Conservation (phyloP, 2,888 invertebrate species). For the Heliconius aoede region DNA sequence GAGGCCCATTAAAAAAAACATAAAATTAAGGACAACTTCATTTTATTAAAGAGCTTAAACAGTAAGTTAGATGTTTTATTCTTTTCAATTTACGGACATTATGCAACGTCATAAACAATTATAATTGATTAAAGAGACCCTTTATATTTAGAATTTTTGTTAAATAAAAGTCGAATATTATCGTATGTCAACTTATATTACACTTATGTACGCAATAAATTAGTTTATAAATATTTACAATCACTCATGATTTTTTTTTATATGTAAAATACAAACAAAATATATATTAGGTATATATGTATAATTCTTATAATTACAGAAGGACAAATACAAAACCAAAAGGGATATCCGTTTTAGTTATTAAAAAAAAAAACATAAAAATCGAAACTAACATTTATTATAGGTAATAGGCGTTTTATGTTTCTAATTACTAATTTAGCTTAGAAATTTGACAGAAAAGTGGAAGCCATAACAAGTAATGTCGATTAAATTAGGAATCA, state of each 20-base stretch:
- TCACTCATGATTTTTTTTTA: slow-evolving; percentile 49
- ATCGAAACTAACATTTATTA: slow-evolving; percentile 31
- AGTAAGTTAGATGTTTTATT: slow-evolving; percentile 37
- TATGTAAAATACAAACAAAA: slow-evolving; percentile 7
- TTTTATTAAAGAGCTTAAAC: slow-evolving; percentile 43
- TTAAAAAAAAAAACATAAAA: slow-evolving; percentile 26
- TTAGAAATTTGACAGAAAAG: slow-evolving; percentile 19
- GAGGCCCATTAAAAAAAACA: slow-evolving; percentile 28
- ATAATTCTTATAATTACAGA: slow-evolving; percentile 6
- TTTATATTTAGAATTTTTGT: slow-evolving; percentile 24
- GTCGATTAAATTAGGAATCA: slow-evolving; percentile 36
- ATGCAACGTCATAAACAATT: slow-evolving; percentile 24
- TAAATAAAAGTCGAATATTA: slow-evolving; percentile 32
- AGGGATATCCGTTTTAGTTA: slow-evolving; percentile 10
- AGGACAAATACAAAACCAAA: slow-evolving; percentile 18
- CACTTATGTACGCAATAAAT: slow-evolving; percentile 60
- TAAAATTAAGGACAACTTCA: slow-evolving; percentile 37
- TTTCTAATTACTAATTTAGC: slow-evolving; percentile 20
- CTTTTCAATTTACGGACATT: slow-evolving; percentile 38
- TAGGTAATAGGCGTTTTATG: slow-evolving; percentile 25
- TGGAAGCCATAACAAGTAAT: slow-evolving; percentile 27
- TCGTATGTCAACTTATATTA: slow-evolving; percentile 25
- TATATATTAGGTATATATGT: not conserved
- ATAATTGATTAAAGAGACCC: slow-evolving; percentile 16
- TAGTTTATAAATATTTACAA: slow-evolving; percentile 60